Percentiles rank a stretch among this genome's conserved stretches.
Evolutionary conservation across 2,797 vertebrate genomes (phyloP).

Genomic region (Poecilia picta): DNA sequence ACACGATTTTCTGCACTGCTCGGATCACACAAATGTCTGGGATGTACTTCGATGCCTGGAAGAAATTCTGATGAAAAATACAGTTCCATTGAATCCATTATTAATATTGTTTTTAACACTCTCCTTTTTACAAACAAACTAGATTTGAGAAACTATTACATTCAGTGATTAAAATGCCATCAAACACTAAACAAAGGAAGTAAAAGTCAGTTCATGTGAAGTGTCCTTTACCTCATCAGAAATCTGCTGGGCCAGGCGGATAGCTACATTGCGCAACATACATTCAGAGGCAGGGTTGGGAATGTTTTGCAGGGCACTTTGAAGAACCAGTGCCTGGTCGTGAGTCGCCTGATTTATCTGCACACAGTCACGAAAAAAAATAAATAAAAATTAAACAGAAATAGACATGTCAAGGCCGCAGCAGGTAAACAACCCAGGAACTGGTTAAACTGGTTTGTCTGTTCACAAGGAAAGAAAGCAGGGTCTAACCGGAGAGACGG

Average conservation of each 20-base stretch:
- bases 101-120: slow-evolving; percentile 11
- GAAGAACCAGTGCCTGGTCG: slow-evolving; percentile 98
- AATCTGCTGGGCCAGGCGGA: slow-evolving; percentile 98
- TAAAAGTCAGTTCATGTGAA: not conserved
- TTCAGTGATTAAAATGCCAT: not conserved
- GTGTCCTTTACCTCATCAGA: slow-evolving; percentile 90
- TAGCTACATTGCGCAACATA: slow-evolving; percentile 98
- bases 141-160: not conserved
- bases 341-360: slow-evolving; percentile 97
- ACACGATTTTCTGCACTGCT: slow-evolving; percentile 98
- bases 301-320: slow-evolving; percentile 98
- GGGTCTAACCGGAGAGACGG: slow-evolving; percentile 89
- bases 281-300: slow-evolving; percentile 98
- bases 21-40: slow-evolving; percentile 98
- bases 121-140: slow-evolving; percentile 2
- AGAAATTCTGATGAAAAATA: slow-evolving; percentile 79
- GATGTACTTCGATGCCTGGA: slow-evolving; percentile 97
- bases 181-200: not conserved
- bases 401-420: slow-evolving; percentile 9
- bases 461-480: not conserved
- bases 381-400: not conserved
- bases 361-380: slow-evolving; percentile 37
- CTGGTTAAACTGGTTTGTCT: slow-evolving; percentile 27
- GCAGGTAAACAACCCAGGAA: slow-evolving; percentile 11
- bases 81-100: slow-evolving; percentile 45